Conservation (phyloP, 2,888 invertebrate genomes). For the Argyra leucocephala region DNA sequence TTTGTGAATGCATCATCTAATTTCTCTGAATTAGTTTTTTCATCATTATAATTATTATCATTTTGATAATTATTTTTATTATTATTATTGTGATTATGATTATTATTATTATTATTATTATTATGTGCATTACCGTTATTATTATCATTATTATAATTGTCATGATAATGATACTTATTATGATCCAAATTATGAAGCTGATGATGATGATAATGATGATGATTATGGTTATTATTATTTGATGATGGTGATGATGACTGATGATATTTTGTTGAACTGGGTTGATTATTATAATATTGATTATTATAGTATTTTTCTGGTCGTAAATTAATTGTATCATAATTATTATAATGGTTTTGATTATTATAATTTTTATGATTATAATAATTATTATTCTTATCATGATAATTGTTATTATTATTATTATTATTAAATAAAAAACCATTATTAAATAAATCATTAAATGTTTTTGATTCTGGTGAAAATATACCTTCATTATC, state of each 20-base stretch:
- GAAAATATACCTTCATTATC: slow-evolving; percentile 35
- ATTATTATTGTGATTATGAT: too few species aligned
- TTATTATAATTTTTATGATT: neutral
- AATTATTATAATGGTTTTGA: neutral
- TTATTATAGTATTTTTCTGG: neutral
- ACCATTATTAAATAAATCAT: slow-evolving; percentile 31
- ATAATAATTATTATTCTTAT: neutral
- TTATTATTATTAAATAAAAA: neutral
- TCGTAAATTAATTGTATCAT: neutral
- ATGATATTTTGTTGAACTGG: neutral
- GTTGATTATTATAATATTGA: neutral
- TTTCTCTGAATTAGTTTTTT: slow-evolving; percentile 41
- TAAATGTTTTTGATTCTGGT: slow-evolving; percentile 39
- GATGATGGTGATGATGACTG: too few species aligned
- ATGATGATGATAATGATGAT: neutral
- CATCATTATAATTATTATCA: slow-evolving; percentile 15
- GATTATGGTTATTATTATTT: neutral
- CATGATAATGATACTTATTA: neutral
- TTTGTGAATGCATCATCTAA: slow-evolving; percentile 57
- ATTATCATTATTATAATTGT: neutral
- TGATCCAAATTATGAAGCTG: neutral
- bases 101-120: too few species aligned
- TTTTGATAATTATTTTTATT: slow-evolving; percentile 21
- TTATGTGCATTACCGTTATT: slow-evolving; percentile 8
- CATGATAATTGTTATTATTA: neutral